Evolutionary conservation across 2,888 invertebrate species (phyloP).

Genomic region (Odontomyia ornata): DNA sequence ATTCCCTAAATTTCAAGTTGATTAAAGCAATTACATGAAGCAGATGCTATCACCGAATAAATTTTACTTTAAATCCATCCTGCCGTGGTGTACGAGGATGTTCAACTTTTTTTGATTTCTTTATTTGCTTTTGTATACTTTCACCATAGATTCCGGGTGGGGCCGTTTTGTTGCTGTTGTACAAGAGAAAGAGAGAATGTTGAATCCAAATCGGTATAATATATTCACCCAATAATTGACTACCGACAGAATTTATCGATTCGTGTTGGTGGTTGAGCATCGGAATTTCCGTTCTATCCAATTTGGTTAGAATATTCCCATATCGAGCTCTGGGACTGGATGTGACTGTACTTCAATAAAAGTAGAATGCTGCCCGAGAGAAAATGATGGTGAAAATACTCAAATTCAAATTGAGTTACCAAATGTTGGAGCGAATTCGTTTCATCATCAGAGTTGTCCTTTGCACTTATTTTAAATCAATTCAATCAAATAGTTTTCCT

Average conservation of each 20-base stretch:
- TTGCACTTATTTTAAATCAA: no score
- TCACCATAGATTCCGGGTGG: not conserved
- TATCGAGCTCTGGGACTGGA: no score
- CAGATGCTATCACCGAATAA: constrained; percentile 4
- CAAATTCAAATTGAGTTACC: no score
- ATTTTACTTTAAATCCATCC: constrained; percentile 6
- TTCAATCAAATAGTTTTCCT: no score
- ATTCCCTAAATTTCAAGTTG: constrained; percentile 18
- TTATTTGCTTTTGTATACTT: not conserved
- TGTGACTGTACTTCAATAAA: no score
- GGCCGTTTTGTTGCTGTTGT: not conserved
- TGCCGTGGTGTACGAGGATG: not conserved
- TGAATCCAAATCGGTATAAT: no score
- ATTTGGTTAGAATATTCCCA: not conserved
- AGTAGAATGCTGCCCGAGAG: no score
- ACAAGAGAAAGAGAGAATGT: no score
- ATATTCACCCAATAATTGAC: constrained; percentile 10
- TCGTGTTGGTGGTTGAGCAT: not conserved
- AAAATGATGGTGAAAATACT: no score
- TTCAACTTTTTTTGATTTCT: not conserved
- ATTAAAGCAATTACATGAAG: constrained; percentile 12
- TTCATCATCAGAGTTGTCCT: no score
- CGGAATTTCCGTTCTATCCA: not conserved
- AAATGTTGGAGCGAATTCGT: no score
- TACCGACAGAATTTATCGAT: constrained; percentile 24